Percentiles rank a stretch among this genome's conserved stretches.
phyloP scores from a whole-genome alignment of 1,140 invertebrate genomes.

The Grapholita molesta region DNA sequence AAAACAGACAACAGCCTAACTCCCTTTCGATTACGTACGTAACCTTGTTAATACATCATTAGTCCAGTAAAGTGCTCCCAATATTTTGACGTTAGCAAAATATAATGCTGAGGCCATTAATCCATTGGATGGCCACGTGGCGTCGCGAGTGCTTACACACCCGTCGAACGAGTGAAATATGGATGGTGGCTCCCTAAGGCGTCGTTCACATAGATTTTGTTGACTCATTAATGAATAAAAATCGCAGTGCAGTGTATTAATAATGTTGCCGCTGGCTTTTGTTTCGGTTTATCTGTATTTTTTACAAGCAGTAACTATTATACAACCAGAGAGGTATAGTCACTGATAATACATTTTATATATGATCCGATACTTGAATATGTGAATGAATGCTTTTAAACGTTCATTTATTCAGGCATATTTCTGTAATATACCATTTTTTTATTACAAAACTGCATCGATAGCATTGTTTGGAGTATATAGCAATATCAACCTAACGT shows the following conservation, averaged over 20 bases:
- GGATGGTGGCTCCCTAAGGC: slow-evolving; percentile 24
- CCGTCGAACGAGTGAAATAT: slow-evolving; percentile 51
- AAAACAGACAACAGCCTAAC: no score
- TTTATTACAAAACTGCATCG: no score
- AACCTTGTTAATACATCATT: slow-evolving; percentile 25
- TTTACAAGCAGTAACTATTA: no score
- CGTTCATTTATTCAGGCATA: no score
- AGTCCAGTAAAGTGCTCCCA: slow-evolving; percentile 13
- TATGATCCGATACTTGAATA: no score
- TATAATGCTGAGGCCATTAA: slow-evolving; percentile 51
- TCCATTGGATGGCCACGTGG: slow-evolving; percentile 39
- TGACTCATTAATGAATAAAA: not conserved
- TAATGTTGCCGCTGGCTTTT: not conserved
- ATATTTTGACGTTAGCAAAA: slow-evolving; percentile 48
- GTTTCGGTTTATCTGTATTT: not conserved
- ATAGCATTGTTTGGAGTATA: no score
- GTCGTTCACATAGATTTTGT: not conserved
- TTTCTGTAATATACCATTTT: no score
- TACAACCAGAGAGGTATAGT: no score
- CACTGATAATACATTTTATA: no score
- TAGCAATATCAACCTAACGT: no score
- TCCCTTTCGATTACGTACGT: not conserved
- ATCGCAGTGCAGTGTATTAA: not conserved
- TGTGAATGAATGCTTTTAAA: no score
- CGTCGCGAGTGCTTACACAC: slow-evolving; percentile 52